Evolutionary conservation across 2,888 invertebrate species (phyloP).

Genomic region (Lycaena phlaeas): DNA sequence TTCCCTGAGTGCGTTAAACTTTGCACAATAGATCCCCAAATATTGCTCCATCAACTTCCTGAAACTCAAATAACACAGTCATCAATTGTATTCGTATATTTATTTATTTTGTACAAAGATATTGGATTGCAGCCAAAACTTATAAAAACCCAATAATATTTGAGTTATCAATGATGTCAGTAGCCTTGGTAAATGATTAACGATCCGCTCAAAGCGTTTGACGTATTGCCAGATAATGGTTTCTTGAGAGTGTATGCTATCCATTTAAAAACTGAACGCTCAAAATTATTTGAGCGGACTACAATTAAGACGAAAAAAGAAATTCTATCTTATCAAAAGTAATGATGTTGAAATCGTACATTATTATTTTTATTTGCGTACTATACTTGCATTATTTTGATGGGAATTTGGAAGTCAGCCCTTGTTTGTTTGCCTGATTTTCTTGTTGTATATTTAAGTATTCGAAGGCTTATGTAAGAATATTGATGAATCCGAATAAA

Average conservation of each 20-base stretch:
- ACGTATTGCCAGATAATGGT: constrained; percentile 8
- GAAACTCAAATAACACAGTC: constrained; percentile 2
- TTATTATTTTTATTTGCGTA: too few species aligned
- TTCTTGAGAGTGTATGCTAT: not conserved
- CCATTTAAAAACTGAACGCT: constrained; percentile 2
- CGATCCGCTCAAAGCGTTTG: not conserved
- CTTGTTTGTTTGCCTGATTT: too few species aligned
- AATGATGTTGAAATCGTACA: not conserved
- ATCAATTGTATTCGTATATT: constrained; percentile 9
- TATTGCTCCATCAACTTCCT: not conserved
- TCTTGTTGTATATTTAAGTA: too few species aligned
- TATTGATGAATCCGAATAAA: too few species aligned
- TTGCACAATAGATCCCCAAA: too few species aligned
- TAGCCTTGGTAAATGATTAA: constrained; percentile 11
- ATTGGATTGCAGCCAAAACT: constrained; percentile 11
- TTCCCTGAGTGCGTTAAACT: too few species aligned
- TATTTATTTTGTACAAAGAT: constrained; percentile 9
- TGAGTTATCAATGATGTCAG: constrained; percentile 10
- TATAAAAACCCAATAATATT: constrained; percentile 12
- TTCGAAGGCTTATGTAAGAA: too few species aligned
- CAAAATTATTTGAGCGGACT: not conserved
- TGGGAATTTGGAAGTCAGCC: too few species aligned
- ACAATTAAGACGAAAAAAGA: not conserved
- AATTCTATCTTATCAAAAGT: not conserved
- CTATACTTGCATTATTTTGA: too few species aligned